These are phyloP conservation scores for Dryobota labecula DNA, from an alignment of 2,888 invertebrate species.

Conservation along the genomic window DNA sequence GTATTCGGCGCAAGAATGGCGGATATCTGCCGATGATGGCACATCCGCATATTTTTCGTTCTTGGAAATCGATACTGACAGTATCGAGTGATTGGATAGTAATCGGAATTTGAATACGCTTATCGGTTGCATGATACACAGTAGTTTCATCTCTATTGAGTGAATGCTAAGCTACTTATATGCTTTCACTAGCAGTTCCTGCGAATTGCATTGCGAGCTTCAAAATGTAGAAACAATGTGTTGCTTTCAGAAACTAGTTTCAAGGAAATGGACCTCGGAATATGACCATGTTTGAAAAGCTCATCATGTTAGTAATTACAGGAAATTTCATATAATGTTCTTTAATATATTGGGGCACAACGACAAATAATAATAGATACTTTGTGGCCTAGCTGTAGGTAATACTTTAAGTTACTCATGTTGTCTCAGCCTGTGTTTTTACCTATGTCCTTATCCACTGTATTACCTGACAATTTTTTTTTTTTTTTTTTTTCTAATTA, in stretches of 20 bases:
- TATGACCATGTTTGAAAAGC: background rate
- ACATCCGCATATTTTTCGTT: constrained; percentile 40
- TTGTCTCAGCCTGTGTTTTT: no score
- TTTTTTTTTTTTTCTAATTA: no score
- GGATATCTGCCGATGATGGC: constrained; percentile 49
- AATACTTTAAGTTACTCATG: no score
- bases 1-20: constrained; percentile 56
- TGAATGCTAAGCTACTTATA: background rate
- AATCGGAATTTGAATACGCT: constrained; percentile 35
- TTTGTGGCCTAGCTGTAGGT: no score
- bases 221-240: background rate
- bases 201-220: background rate
- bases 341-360: no score
- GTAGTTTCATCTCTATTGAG: constrained; percentile 5
- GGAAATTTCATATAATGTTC: background rate
- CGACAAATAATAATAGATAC: no score
- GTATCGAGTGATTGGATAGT: constrained; percentile 51
- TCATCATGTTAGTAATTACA: background rate
- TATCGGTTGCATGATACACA: constrained; percentile 15
- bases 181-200: background rate
- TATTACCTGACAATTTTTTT: no score
- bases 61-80: constrained; percentile 44
- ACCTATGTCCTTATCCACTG: no score
- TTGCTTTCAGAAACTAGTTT: background rate
- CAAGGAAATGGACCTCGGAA: background rate